phyloP scores from a whole-genome alignment of 2,113 vertebrate species.

The Notiomystis cincta region DNA sequence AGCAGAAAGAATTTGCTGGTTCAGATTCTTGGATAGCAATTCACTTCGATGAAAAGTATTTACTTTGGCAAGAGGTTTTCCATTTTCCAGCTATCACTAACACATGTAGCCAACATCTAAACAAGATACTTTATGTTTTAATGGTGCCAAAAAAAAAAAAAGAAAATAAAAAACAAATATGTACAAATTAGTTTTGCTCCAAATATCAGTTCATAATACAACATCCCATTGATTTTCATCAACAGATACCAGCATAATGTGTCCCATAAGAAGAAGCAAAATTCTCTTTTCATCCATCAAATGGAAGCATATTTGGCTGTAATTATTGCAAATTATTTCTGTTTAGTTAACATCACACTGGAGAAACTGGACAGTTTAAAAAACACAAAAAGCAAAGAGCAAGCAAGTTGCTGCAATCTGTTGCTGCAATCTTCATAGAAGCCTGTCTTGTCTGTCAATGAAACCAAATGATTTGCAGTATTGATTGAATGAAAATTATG shows the following conservation, averaged over 20 bases:
- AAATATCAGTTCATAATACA: not conserved
- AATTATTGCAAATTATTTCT: not conserved
- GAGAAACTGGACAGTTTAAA: not conserved
- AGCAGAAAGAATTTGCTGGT: not conserved
- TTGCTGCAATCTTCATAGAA: not conserved
- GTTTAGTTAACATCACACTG: not conserved
- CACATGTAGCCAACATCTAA: not conserved
- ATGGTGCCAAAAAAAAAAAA: not conserved
- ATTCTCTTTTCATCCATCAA: not conserved
- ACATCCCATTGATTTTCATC: not conserved
- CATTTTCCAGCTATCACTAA: not conserved
- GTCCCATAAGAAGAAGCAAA: not conserved
- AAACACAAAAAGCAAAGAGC: not conserved
- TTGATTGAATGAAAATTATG: not conserved
- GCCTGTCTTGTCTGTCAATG: not conserved
- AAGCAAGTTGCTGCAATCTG: not conserved
- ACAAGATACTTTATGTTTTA: not conserved
- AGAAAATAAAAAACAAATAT: not conserved
- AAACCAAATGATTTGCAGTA: not conserved
- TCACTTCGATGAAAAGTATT: constrained; percentile 19
- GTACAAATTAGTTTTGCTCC: not conserved
- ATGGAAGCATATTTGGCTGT: not conserved
- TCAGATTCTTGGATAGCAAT: constrained; percentile 17
- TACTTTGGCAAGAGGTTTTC: constrained; percentile 16
- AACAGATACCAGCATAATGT: not conserved